Evolutionary conservation across 2,888 invertebrate species (phyloP).

Genomic region (Electrophaes corylata): DNA sequence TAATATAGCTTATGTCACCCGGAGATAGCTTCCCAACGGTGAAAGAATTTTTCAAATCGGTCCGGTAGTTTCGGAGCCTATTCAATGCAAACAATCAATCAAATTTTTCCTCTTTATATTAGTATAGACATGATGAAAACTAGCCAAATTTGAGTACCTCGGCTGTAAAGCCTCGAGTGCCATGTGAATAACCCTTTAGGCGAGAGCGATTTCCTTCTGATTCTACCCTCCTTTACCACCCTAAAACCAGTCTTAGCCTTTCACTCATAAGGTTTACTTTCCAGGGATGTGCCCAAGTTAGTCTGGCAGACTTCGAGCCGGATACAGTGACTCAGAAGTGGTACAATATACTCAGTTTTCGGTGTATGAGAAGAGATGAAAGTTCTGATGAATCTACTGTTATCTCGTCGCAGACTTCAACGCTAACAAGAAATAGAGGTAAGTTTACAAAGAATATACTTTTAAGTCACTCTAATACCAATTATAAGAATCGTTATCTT

Average conservation of each 20-base stretch:
- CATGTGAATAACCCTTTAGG: conserved; percentile 68
- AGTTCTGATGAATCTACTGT: conserved; percentile 98
- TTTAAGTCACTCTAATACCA: too few relatives aligned
- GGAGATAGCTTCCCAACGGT: too few relatives aligned
- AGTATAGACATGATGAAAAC: conserved; percentile 76
- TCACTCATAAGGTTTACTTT: conserved; percentile 30
- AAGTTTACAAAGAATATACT: conserved; percentile 40
- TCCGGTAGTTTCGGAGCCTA: too few relatives aligned
- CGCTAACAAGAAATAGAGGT: conserved; percentile 94
- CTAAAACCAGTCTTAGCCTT: conserved; percentile 5
- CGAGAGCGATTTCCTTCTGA: conserved; percentile 80
- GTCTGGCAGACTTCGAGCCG: conserved; percentile 96
- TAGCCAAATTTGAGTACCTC: conserved; percentile 83
- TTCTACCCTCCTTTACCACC: background rate
- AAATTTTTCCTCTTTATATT: too few relatives aligned
- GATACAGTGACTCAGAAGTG: conserved; percentile 92
- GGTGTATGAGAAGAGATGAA: conserved; percentile 88
- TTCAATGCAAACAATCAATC: too few relatives aligned
- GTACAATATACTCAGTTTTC: conserved; percentile 95
- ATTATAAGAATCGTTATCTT: too few relatives aligned
- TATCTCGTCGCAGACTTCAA: conserved; percentile 98
- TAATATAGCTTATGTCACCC: too few relatives aligned
- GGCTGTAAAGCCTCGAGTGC: conserved; percentile 74
- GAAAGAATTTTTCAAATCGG: too few relatives aligned
- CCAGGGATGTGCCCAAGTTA: conserved; percentile 97